These are phyloP conservation scores for Rousettus madagascariensis DNA, from an alignment of 2,797 vertebrate species.

Conservation along the genomic window DNA sequence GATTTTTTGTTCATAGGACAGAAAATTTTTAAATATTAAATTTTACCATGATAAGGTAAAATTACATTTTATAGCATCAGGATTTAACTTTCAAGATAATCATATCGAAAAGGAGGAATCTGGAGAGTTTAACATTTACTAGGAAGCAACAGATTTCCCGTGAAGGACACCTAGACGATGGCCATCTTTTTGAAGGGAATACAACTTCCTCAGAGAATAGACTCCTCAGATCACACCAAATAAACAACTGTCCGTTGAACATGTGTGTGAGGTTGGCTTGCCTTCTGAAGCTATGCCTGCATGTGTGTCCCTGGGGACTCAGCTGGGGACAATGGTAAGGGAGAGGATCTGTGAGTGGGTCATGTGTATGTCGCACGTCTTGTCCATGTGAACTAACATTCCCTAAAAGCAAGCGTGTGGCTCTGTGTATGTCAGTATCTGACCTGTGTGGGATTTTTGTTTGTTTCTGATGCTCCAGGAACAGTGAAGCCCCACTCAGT, in stretches of 20 bases:
- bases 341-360: neutral
- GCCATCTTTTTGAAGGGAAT: neutral
- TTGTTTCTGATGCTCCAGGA: neutral
- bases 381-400: no score
- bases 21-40: no score
- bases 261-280: neutral
- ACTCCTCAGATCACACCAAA: neutral
- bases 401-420: neutral
- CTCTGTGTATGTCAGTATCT: neutral
- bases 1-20: neutral
- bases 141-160: neutral
- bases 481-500: neutral
- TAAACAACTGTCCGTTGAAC: neutral
- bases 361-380: rapidly evolving
- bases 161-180: neutral
- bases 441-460: neutral
- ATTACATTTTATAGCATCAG: neutral
- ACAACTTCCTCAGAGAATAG: neutral
- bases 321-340: neutral
- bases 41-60: neutral
- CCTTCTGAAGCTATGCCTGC: neutral
- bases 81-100: neutral
- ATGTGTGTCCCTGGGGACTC: neutral
- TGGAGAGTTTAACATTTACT: neutral
- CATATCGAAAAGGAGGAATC: neutral